These are phyloP conservation scores for Hemicordylus capensis DNA, from an alignment of 2,113 vertebrate species.

Conservation along the genomic window DNA sequence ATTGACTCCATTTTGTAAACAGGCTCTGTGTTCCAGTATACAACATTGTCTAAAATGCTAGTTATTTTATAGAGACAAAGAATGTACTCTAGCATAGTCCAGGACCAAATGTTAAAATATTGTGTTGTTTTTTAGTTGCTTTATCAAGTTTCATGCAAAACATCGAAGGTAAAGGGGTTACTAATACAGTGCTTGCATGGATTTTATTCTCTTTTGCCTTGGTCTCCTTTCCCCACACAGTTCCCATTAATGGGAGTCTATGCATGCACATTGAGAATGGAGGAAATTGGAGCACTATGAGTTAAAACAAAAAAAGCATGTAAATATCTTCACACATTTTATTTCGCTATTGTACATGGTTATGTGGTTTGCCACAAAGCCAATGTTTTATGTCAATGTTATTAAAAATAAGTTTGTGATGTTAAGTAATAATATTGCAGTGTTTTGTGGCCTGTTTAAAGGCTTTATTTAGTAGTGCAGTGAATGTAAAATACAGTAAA, in stretches of 20 bases:
- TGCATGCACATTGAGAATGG: slow-evolving; percentile 32
- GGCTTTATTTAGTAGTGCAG: slow-evolving; percentile 73
- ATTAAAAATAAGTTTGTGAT: slow-evolving; percentile 67
- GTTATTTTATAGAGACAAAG: slow-evolving; percentile 69
- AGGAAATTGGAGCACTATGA: slow-evolving; percentile 34
- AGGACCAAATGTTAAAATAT: slow-evolving; percentile 16
- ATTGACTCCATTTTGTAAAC: background rate
- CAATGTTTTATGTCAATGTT: slow-evolving; percentile 74
- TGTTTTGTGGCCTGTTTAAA: slow-evolving; percentile 82
- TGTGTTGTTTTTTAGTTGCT: slow-evolving; percentile 48
- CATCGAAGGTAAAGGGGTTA: slow-evolving; percentile 47
- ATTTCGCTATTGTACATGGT: slow-evolving; percentile 65
- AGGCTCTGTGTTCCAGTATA: slow-evolving; percentile 49
- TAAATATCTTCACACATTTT: slow-evolving; percentile 74
- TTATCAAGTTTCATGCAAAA: slow-evolving; percentile 53
- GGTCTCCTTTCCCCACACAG: slow-evolving; percentile 11
- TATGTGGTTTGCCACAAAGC: slow-evolving; percentile 68
- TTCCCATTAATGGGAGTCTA: slow-evolving; percentile 35
- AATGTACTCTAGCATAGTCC: slow-evolving; percentile 60
- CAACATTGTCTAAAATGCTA: slow-evolving; percentile 53
- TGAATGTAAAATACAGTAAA: slow-evolving; percentile 77
- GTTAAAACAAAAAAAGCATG: slow-evolving; percentile 57
- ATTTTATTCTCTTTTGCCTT: slow-evolving; percentile 38
- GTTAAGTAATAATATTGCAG: slow-evolving; percentile 78
- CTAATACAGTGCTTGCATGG: slow-evolving; percentile 41